Evolutionary conservation across 2,888 invertebrate species (phyloP), one percentile per base, ranked within the genome.

Genomic region (Leptothorax acervorum): DNA sequence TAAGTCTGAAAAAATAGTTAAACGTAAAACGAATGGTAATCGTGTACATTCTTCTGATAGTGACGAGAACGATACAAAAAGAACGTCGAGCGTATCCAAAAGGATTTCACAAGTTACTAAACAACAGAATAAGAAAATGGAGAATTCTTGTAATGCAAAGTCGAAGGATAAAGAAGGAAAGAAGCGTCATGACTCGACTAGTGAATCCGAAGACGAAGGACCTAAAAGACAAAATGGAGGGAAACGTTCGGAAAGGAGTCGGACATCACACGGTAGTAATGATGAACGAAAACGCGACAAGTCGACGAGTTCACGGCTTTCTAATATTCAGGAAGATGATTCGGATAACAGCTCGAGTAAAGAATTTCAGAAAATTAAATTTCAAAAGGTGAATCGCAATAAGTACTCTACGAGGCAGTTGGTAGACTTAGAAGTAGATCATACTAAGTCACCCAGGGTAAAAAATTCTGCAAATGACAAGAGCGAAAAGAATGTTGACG

Each of bases 321-420:
- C 15, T 23, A 18, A 31, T 4, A 68, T 57, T 39, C 51, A 28
- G 15, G n/a, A 79, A 35, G 42, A 74, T 18, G 42, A 68, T 9
- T 62, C 63, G 6, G 91, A 92, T 35, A 89, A 92, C 5, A 93
- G 90, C 83, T 93, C 93, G 5, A 86, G 89, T 15, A 90, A 88
- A 71, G 92, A 94, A 87, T 93, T 93, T 82, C 85, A 89, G 18
- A 55, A 55, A 81, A 48, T 45, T 8, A 81, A 87, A 84, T 6
- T 78, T 42, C 78, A 78, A 18, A 78, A 78, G 9, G 53, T 83
- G 78, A 45, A 82, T 86, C 23, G 23, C 62, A 35, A 68, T 35
- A 63, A 68, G 3, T 28, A 81, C 4, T 74, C 75, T 68, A 35
- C 5, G 78, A 23, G 15, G 39, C 23, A 23, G 0, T 70, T 48